Evolutionary conservation across 2,888 invertebrate genomes (phyloP), one percentile per base, ranked within the genome.

Genomic region (Cremastobaeus sp.): DNA sequence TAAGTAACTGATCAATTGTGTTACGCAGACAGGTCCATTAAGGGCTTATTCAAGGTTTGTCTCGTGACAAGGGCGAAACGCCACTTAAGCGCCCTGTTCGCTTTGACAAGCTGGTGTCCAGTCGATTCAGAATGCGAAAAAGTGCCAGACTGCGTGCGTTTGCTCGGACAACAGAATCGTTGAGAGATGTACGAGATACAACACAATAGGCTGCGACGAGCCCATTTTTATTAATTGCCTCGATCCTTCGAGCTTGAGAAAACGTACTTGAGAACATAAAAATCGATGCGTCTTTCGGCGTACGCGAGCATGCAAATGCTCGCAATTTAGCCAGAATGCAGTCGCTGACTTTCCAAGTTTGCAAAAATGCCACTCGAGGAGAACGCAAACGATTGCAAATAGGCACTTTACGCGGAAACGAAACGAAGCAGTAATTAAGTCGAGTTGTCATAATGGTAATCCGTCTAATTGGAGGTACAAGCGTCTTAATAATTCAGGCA

Each of bases 1-100:
- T 59, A 65, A 65, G 64, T 71, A 57, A 62, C 70, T 57, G 62
- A 71, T 71, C 60, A 52, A 59, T 62, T 71, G 64, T 57, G 57
- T 54, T 64, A 54, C 57, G 45, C 48, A 37, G 64, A 52, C 64
- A 60, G 72, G 39, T 65, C 65, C 72, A 66, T 66, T 66, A 72
- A 72, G 72, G 66, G 65, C 43, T 59, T 55, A 37, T 60, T 72
- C 72, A 72, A 72, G 66, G 72, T 18, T 60, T 15, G 45, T 30
- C 11, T 43, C 11, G 32, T 65, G 71, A 65, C 72, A 65, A 66
- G 65, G 66, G 72, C 66, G 52, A 71, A 71, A 59, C 18, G 59
- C 47, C 71, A 71, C 45, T 71, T 71, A 64, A 64, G 50, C 45
- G 59, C 28, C 45, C 30, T 32, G 45, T 9, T 35, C 43, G 43